Percentiles rank a stretch among this genome's conserved stretches.
Evolutionary conservation across 2,113 vertebrate genomes (phyloP).

Genomic region (Tychaedon coryphoeus): DNA sequence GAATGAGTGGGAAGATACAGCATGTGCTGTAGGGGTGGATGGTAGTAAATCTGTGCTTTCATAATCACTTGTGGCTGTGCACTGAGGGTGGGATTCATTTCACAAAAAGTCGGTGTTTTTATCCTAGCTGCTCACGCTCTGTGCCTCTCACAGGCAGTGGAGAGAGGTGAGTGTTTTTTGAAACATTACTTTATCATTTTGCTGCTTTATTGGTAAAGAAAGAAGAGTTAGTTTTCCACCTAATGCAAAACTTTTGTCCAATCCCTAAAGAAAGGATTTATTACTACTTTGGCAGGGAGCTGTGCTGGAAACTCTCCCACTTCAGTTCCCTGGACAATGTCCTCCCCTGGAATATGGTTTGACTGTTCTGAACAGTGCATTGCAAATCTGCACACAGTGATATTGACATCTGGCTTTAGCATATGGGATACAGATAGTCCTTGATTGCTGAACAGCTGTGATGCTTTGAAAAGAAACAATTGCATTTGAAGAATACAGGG

Average conservation of each 20-base stretch:
- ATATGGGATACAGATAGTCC: slow-evolving; percentile 60
- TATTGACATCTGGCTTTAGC: slow-evolving; percentile 63
- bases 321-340: slow-evolving; percentile 55
- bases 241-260: slow-evolving; percentile 39
- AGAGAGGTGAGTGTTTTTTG: not conserved
- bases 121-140: not conserved
- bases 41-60: slow-evolving; percentile 24
- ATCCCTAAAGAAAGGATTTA: slow-evolving; percentile 48
- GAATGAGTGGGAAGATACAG: slow-evolving; percentile 42
- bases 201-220: slow-evolving; percentile 23
- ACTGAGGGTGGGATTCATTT: slow-evolving; percentile 22
- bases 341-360: slow-evolving; percentile 44
- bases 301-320: slow-evolving; percentile 28
- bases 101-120: not conserved
- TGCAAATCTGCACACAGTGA: slow-evolving; percentile 26
- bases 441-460: slow-evolving; percentile 48
- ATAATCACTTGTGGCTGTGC: not conserved
- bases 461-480: slow-evolving; percentile 66
- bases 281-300: slow-evolving; percentile 27
- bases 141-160: not conserved
- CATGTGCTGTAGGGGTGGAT: not conserved
- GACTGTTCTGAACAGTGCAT: not conserved
- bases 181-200: not conserved
- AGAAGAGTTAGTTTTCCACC: slow-evolving; percentile 10
- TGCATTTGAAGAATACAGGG: slow-evolving; percentile 47